Evolutionary conservation across 2,797 vertebrate species (phyloP).

Genomic region (Myoxocephalus aenaeus): DNA sequence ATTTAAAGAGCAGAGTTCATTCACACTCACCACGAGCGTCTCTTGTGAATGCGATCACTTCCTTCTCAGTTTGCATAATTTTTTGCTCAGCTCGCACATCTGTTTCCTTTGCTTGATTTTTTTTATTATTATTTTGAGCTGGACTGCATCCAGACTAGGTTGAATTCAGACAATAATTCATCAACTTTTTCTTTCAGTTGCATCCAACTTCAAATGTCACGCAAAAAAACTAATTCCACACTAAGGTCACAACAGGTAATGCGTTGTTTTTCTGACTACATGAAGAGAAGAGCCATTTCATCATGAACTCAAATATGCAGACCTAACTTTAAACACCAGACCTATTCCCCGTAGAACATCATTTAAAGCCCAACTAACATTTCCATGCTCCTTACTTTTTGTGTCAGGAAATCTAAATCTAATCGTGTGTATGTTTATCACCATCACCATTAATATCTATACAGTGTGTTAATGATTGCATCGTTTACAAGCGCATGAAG

Average conservation of each 20-base stretch:
- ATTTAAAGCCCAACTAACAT: background rate
- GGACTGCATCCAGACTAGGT: background rate
- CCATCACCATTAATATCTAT: background rate
- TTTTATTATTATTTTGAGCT: background rate
- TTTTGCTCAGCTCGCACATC: background rate
- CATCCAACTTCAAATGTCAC: background rate
- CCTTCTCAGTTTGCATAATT: background rate
- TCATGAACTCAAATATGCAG: background rate
- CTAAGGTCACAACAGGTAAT: background rate
- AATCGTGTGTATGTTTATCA: background rate
- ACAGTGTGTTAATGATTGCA: no score
- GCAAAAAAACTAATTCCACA: background rate
- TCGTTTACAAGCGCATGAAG: no score
- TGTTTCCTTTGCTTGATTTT: conserved; percentile 14
- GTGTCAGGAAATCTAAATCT: background rate
- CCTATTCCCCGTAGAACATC: background rate
- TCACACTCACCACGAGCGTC: conserved; percentile 1
- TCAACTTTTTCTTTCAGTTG: conserved; percentile 5
- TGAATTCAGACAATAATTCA: background rate
- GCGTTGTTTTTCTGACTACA: background rate
- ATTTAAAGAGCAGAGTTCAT: background rate
- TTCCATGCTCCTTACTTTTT: background rate
- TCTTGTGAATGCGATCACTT: background rate
- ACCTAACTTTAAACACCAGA: background rate
- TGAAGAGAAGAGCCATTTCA: background rate